Evolutionary conservation across 2,797 vertebrate genomes (phyloP), one percentile per base, ranked within the genome.

Genomic region (Lacerta viridis): DNA sequence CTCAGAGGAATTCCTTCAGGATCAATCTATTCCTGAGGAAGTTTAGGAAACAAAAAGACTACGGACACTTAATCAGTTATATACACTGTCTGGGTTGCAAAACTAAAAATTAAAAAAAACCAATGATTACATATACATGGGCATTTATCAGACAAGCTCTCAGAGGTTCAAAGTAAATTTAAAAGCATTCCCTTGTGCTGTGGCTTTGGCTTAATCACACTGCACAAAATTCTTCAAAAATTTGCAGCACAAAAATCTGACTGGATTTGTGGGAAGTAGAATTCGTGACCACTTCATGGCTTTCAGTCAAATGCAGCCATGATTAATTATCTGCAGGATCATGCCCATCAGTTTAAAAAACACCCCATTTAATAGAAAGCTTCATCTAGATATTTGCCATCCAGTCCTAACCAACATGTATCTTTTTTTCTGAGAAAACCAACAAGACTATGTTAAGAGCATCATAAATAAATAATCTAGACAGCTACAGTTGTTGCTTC

Each of bases 401-500:
- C 20, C 0, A 69, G 3, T 41, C 61, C 20, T 33, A 15, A 17
- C 0, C 36, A 15, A 17, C 0, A n/a, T 59, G 36, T 18, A 25
- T 50, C 41, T 5, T 71, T 36, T 46, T 29, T n/a, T 3, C 13
- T 8, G 15, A 74, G n/a, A 50, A 79, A 50, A 11, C n/a, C n/a
- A 85, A 29, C 69, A 18, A 66, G 50, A 43, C 46, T 36, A 11
- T 18, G 18, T 80, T 80, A 41, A 80, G 33, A 80, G 68, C 39
- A 36, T 64, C 50, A 66, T 33, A 66, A 80, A 72, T 46, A 85
- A 74, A 66, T n/a, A 80, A 81, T 81, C 50, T 18, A 7, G 25
- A 36, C 50, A 39, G 25, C 77, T 66, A 75, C 68, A 80, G 55
- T 61, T 89, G 77, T 80, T 78, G 61, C 33, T 66, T 74, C 69